Evolutionary conservation across 2,113 vertebrate species (phyloP), one percentile per base, ranked within the genome.

Genomic region (Archilochus colubris): DNA sequence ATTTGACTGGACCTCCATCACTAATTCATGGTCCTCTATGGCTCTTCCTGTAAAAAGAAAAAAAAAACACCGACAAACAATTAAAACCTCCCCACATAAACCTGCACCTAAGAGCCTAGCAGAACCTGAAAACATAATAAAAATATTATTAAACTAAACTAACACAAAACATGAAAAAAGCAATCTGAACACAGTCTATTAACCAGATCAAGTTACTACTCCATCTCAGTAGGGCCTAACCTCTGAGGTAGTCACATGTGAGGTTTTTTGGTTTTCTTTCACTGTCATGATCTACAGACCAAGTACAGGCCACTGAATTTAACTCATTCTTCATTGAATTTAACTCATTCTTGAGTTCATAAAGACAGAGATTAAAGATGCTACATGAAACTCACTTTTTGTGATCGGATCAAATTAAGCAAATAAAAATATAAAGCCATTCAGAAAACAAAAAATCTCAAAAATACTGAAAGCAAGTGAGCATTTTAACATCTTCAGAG

Each of bases 11-110:
- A 99, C 98, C 96, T 99, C 99, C 94, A 98, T 97, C 58, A 99
- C 98, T 69, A 98, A 97, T 95, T 99, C 99, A 93, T 99, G 99
- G 94, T 99, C 99, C 97, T 99, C 99, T 96, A 99, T 98, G 91
- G 97, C 98, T 98, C 99, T 98, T 97, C 99, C 99, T 99, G 94
- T 72, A 95, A 82, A 97, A 95, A 59, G 72, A 89, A 64, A 0
- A 30, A 24, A 7, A 54, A 7, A 55, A 53, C 73, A 81, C 43
- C 0, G 9, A 20, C 46, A 48, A 21, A 48, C 24, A 53, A 25
- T 46, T 27, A 8, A 55, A 58, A 69, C 79, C 40, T 77, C 23
- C 82, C 83, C 19, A 91, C 16, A 66, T 21, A 85, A 50, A 68
- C 14, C 54, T 64, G 50, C 72, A 86, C 44, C n/a, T 51, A 62